phyloP scores from a whole-genome alignment of 2,888 invertebrate species.

The Drosophila trichaetosa region DNA sequence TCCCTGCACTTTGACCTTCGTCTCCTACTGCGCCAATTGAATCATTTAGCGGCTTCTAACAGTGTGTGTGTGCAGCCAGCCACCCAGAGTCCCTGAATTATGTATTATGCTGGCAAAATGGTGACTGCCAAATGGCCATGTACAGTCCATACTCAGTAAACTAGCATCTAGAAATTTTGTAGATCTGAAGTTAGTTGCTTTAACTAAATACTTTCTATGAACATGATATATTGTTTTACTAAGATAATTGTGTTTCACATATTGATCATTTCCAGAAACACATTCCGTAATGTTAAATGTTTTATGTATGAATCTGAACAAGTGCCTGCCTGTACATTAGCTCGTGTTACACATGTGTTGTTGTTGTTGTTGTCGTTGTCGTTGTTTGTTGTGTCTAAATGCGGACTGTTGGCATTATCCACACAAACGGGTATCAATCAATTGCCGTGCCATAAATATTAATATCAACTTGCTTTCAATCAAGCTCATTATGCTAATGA shows the following conservation, averaged over 20 bases:
- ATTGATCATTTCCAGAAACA: background rate
- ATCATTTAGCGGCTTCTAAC: conserved; percentile 54
- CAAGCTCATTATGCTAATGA: conserved; percentile 75
- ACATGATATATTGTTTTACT: background rate
- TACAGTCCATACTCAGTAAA: conserved; percentile 21
- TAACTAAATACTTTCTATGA: background rate
- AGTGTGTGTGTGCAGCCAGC: conserved; percentile 27
- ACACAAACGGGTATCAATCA: conserved; percentile 32
- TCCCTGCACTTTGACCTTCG: conserved; percentile 60
- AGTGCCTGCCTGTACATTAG: background rate
- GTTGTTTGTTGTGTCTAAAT: background rate
- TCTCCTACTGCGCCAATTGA: conserved; percentile 71
- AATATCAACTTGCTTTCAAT: conserved; percentile 71
- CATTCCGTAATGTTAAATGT: background rate
- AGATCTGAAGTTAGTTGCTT: background rate
- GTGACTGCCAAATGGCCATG: conserved; percentile 2
- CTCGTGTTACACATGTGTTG: too few relatives aligned
- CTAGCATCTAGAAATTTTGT: background rate
- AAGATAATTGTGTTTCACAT: background rate
- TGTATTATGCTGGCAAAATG: conserved; percentile 4
- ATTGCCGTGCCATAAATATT: conserved; percentile 54
- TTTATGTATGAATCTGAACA: background rate
- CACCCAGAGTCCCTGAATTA: conserved; percentile 1
- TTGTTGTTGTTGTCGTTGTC: background rate
- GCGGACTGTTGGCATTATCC: background rate